Conservation (phyloP, 30 jellyfish, hydroid and myxozoan species). For the Aurelia sp. region DNA sequence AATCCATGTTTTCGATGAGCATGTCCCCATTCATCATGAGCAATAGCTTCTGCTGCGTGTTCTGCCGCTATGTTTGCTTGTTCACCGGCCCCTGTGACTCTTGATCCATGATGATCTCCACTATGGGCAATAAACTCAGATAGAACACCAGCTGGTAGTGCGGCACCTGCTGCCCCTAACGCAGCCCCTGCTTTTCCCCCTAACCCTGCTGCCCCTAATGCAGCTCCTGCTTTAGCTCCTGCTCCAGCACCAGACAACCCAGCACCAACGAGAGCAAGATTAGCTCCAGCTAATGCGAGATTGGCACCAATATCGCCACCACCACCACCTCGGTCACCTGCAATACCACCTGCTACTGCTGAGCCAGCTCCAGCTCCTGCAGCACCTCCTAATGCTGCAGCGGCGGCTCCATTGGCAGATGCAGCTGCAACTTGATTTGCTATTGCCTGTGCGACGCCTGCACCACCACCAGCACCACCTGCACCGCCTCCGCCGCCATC, state of each 20-base stretch:
- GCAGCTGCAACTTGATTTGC: conserved; percentile 74
- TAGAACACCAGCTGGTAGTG: conserved; percentile 36
- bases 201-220: conserved; percentile 7
- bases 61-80: conserved; percentile 83
- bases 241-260: conserved; percentile 62
- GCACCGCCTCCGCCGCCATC: conserved; percentile 50
- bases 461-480: conserved; percentile 15
- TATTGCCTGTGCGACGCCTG: conserved; percentile 7
- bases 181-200: conserved; percentile 31
- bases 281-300: conserved; percentile 65
- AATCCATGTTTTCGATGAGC: conserved; percentile 50
- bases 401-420: conserved; percentile 55
- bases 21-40: conserved; percentile 78
- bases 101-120: conserved; percentile 43
- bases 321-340: conserved; percentile 76
- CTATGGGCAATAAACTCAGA: conserved; percentile 32
- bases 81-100: conserved; percentile 77
- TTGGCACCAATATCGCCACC: conserved; percentile 36
- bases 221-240: conserved; percentile 9
- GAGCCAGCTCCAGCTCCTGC: conserved; percentile 62
- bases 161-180: conserved; percentile 47
- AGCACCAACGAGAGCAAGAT: conserved; percentile 51
- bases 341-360: conserved; percentile 76
- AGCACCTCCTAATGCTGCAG: conserved; percentile 29
- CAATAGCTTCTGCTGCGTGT: conserved; percentile 77